Percentiles rank a stretch among this genome's conserved stretches.
phyloP scores from a whole-genome alignment of 2,888 invertebrate genomes.

The Trichopoda pennipes region DNA sequence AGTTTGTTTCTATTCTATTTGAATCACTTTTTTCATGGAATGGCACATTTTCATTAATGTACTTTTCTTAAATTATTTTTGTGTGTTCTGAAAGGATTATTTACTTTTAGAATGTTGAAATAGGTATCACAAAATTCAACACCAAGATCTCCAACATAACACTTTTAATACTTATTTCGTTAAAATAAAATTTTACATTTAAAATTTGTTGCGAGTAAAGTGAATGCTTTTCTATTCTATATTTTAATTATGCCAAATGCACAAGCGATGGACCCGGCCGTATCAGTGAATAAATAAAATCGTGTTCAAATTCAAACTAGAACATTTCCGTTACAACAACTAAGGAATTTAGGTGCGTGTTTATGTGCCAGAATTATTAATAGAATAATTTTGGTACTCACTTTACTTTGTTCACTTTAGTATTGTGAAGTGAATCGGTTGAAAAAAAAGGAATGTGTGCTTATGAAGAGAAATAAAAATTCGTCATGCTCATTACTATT shows the following conservation, averaged over 20 bases:
- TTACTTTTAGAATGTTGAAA: slow-evolving; percentile 16
- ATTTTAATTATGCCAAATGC: slow-evolving; percentile 22
- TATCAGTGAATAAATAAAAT: background rate
- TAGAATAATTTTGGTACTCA: slow-evolving; percentile 42
- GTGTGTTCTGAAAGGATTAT: slow-evolving; percentile 47
- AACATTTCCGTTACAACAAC: slow-evolving; percentile 60
- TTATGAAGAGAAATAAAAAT: slow-evolving; percentile 26
- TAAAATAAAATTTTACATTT: slow-evolving; percentile 9
- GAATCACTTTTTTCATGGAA: slow-evolving; percentile 55
- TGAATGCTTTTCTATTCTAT: background rate
- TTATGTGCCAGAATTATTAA: slow-evolving; percentile 45
- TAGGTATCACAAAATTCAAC: slow-evolving; percentile 54
- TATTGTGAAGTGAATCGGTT: background rate
- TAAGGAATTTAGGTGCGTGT: slow-evolving; percentile 51
- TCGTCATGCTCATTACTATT: slow-evolving; percentile 50
- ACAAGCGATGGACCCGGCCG: slow-evolving; percentile 31
- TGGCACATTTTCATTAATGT: slow-evolving; percentile 60
- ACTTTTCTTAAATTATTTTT: slow-evolving; percentile 16
- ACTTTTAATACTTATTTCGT: background rate
- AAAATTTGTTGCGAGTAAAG: slow-evolving; percentile 48
- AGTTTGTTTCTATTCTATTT: slow-evolving; percentile 38
- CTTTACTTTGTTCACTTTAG: slow-evolving; percentile 20
- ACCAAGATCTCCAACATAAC: slow-evolving; percentile 33
- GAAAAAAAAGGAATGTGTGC: background rate
- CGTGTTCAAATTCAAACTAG: slow-evolving; percentile 41